phyloP scores from a whole-genome alignment of 2,888 invertebrate species.

The Pterostichus niger region DNA sequence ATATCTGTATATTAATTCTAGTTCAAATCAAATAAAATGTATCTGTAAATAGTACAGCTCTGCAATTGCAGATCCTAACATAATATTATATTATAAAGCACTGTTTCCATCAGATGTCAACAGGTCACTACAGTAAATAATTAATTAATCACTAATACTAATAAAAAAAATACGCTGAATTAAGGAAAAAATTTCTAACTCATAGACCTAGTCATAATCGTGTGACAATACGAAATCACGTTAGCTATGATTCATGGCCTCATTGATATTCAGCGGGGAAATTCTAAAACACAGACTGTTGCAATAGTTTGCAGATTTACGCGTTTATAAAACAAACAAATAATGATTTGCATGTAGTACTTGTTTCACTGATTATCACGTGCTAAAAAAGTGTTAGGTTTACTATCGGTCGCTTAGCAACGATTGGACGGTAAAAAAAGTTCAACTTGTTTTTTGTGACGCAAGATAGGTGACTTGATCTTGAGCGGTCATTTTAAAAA shows the following conservation, averaged over 20 bases:
- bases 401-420: background rate
- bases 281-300: background rate
- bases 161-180: too few species aligned
- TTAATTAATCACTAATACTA: background rate
- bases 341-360: background rate
- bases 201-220: background rate
- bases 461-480: too few species aligned
- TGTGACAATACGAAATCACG: background rate
- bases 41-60: too few species aligned
- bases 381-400: background rate
- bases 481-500: too few species aligned
- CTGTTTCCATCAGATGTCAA: too few species aligned
- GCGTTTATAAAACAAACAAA: background rate
- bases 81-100: background rate
- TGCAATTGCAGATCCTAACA: too few species aligned
- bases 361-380: background rate
- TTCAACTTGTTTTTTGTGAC: background rate
- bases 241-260: background rate
- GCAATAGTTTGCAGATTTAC: too few species aligned
- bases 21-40: too few species aligned
- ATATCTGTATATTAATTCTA: too few species aligned
- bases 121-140: background rate
- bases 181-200: too few species aligned
- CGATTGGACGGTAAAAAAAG: background rate
- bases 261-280: background rate